A percentile compares a stretch with the other conserved stretches of the same genome.
phyloP scores from a whole-genome alignment of 2,888 invertebrate species.

The Agonopterix heracliana region DNA sequence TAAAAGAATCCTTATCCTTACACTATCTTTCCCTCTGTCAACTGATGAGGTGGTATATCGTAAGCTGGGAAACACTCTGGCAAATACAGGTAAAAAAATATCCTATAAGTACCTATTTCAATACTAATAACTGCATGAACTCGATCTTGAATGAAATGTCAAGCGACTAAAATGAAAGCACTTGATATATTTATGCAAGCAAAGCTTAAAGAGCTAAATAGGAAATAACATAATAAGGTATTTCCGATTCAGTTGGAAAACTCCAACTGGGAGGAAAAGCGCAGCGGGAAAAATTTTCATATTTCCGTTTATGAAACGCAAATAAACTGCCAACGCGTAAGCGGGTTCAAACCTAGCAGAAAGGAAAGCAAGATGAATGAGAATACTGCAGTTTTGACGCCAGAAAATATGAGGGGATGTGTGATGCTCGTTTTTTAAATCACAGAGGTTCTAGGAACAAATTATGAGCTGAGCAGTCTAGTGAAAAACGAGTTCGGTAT shows the following conservation, averaged over 20 bases:
- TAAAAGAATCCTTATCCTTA: too few relatives aligned
- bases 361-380: conserved; percentile 24
- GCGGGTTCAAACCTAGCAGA: not conserved
- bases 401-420: conserved; percentile 15
- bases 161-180: not conserved
- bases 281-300: not conserved
- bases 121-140: too few relatives aligned
- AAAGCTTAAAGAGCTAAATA: too few relatives aligned
- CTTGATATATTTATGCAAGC: not conserved
- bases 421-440: conserved; percentile 11
- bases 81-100: too few relatives aligned
- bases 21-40: too few relatives aligned
- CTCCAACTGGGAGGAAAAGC: not conserved
- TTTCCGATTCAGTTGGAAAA: too few relatives aligned
- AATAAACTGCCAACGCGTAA: not conserved
- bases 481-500: conserved; percentile 21
- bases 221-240: too few relatives aligned
- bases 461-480: conserved; percentile 17
- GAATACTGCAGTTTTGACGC: conserved; percentile 20
- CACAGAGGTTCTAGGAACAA: conserved; percentile 13
- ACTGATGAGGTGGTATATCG: too few relatives aligned
- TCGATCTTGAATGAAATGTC: too few relatives aligned
- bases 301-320: conserved; percentile 1
- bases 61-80: too few relatives aligned
- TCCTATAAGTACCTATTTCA: too few relatives aligned